Base-by-base conservation (phyloP, 1,140 invertebrate genomes). In the Oncopodura yosiiana region DNA sequence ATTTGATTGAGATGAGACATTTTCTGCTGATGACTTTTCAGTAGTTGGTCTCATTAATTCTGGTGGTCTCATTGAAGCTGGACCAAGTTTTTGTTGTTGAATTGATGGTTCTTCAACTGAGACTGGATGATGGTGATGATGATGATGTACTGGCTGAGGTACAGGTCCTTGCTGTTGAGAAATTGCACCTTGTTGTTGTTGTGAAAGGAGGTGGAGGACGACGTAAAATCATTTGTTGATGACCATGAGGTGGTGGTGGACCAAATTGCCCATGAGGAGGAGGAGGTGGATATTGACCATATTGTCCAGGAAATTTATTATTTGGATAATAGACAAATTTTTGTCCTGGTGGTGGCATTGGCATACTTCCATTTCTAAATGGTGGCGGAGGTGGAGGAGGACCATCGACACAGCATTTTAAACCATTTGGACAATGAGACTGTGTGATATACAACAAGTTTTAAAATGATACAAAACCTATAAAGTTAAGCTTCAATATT, bases 361-460 rank as follows among this genome's bases (percentile, higher is more conserved):
- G n/a, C n/a, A n/a, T 16, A 12, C 27, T 54, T 4, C 32, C 36
- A 8, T 4, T 36, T 32, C 11, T 37, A 9, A n/a, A 34, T 18
- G 19, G 34, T 50, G 19, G 60, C 3, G 41, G 18, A n/a, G n/a
- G n/a, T n/a, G n/a, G n/a, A n/a, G 9, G 65, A 68, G n/a, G 60
- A 49, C 56, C 67, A 69, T 67, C 83, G 2, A 86, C 77, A 64
- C 86, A 88, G 69, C 87, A 89, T 66, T 83, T 79, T 12, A 58
- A 34, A n/a, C 42, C 50, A 27, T 49, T 52, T 9, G 60, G 60
- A 29, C 61, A 60, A n/a, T 41, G 29, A 23, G 56, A 42, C 50
- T 53, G 41, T 36, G n/a, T 14, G 44, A 48, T 23, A 32, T 18
- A 26, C n/a, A 12, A 18, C 16, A 44, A 44, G n/a, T 9, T 21